Evolutionary conservation across 2,797 vertebrate species (phyloP).

Genomic region (Scarus forsteni): DNA sequence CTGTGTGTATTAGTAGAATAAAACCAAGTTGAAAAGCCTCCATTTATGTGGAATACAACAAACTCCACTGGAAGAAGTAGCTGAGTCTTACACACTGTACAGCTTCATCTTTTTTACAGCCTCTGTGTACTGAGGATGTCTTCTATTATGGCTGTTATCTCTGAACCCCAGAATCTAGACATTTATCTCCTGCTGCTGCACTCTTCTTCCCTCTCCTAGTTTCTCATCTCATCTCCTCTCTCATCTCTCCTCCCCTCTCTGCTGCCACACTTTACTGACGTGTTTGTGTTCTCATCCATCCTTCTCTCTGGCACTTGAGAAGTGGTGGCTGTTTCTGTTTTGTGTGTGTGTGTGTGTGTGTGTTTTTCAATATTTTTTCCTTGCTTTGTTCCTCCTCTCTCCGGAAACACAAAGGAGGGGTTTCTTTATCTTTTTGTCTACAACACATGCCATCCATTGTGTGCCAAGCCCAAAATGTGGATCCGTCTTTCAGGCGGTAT

Average conservation of each 20-base stretch:
- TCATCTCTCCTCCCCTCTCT: slow-evolving; percentile 45
- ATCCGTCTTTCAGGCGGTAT: slow-evolving; percentile 53
- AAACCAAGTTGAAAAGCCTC: slow-evolving; percentile 6
- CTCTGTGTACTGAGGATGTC: slow-evolving; percentile 51
- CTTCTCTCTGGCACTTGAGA: slow-evolving; percentile 58
- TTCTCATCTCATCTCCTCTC: slow-evolving; percentile 36
- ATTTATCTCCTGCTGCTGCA: slow-evolving; percentile 58
- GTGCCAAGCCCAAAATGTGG: slow-evolving; percentile 42
- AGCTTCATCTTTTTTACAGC: slow-evolving; percentile 45
- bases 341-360: background rate
- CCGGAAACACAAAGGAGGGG: slow-evolving; percentile 42
- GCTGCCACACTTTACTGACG: slow-evolving; percentile 61
- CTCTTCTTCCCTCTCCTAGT: slow-evolving; percentile 20
- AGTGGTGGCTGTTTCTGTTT: slow-evolving; percentile 54
- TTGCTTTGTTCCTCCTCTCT: slow-evolving; percentile 62
- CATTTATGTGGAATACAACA: slow-evolving; percentile 14
- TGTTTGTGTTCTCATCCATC: slow-evolving; percentile 60
- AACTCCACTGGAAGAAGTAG: slow-evolving; percentile 39
- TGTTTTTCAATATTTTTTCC: slow-evolving; percentile 10
- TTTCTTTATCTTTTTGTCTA: slow-evolving; percentile 40
- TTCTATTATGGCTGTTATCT: slow-evolving; percentile 62
- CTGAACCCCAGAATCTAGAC: slow-evolving; percentile 54
- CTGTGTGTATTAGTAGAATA: slow-evolving; percentile 24
- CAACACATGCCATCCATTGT: slow-evolving; percentile 51
- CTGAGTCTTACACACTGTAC: slow-evolving; percentile 18